Conservation (phyloP, 2,113 vertebrate species). For the Orientallactaga bullata region DNA sequence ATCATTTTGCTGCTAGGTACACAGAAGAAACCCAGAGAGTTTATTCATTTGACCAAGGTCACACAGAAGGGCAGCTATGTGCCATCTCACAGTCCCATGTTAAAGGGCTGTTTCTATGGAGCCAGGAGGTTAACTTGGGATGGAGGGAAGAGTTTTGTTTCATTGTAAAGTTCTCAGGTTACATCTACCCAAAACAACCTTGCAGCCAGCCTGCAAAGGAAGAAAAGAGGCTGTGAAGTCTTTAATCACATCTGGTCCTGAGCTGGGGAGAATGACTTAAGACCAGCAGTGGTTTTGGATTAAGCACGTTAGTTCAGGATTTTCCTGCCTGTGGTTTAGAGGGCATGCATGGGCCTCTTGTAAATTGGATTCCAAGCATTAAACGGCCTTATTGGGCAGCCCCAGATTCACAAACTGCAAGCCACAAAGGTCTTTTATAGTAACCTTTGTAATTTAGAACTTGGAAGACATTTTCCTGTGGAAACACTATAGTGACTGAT, state of each 20-base stretch:
- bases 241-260: slow-evolving; percentile 18
- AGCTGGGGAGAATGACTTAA: slow-evolving; percentile 26
- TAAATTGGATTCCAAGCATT: not conserved
- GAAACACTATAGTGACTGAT: not conserved
- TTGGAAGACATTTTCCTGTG: slow-evolving; percentile 28
- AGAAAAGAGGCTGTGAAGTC: not conserved
- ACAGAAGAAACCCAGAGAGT: not conserved
- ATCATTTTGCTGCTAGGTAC: not conserved
- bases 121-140: not conserved
- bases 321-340: slow-evolving; percentile 61
- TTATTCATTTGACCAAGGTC: not conserved
- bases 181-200: not conserved
- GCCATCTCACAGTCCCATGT: not conserved
- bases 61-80: not conserved
- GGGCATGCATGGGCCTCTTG: not conserved
- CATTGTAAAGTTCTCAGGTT: not conserved
- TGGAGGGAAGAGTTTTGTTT: not conserved
- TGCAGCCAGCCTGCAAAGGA: not conserved
- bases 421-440: not conserved
- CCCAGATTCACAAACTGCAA: not conserved
- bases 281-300: slow-evolving; percentile 38
- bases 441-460: not conserved
- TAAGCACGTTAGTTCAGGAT: slow-evolving; percentile 35
- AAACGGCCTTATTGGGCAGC: not conserved
- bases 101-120: not conserved